Percentiles rank a stretch among this genome's conserved stretches.
Evolutionary conservation across 1,140 invertebrate genomes (phyloP).

Genomic region (Rhyacophila brunnea): DNA sequence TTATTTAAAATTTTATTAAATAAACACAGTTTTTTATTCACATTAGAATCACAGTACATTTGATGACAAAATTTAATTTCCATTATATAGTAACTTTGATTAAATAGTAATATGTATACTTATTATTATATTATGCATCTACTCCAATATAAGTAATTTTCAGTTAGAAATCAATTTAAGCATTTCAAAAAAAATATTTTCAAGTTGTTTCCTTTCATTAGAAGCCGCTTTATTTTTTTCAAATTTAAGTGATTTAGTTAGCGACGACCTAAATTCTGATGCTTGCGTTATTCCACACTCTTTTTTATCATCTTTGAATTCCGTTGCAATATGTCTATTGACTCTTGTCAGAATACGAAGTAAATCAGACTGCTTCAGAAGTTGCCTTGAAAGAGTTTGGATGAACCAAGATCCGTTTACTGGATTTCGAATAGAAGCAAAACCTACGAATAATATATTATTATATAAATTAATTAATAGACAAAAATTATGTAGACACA

Average conservation of each 20-base stretch:
- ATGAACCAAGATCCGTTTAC: slow-evolving; percentile 5
- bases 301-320: not conserved
- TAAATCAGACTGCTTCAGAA: not conserved
- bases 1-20: too few relatives aligned
- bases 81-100: too few relatives aligned
- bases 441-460: slow-evolving; percentile 1
- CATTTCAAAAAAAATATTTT: too few relatives aligned
- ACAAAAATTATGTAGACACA: too few relatives aligned
- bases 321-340: not conserved
- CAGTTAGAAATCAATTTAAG: too few relatives aligned
- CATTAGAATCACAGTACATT: too few relatives aligned
- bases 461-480: too few relatives aligned
- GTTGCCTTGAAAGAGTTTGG: not conserved
- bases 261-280: not conserved
- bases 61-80: too few relatives aligned
- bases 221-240: not conserved
- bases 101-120: too few relatives aligned
- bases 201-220: not conserved
- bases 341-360: slow-evolving; percentile 3
- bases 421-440: not conserved
- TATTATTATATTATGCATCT: too few relatives aligned
- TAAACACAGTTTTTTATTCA: too few relatives aligned
- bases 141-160: too few relatives aligned
- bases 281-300: not conserved
- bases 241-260: not conserved